Base-by-base conservation (phyloP, 35 echinoderm and acorn worm species). In the Lytechinus pictus region DNA sequence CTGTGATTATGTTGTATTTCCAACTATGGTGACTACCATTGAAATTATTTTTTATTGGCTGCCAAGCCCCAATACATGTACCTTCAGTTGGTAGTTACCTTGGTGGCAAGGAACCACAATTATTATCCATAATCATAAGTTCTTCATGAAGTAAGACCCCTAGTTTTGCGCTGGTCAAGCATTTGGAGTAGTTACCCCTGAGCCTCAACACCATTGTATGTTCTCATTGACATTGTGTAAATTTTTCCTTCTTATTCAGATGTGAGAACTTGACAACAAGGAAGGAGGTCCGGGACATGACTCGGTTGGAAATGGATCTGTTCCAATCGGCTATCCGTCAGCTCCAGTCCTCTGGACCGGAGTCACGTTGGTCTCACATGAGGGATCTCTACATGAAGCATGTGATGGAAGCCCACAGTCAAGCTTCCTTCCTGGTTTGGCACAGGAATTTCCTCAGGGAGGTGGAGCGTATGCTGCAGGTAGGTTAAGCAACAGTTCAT, bases 271-370 rank as follows among this genome's bases (percentile, higher is more conserved):
- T 98, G 91, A 96, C 97, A 4, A 94, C 97, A 9, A 92, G 98
- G 16, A 99, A 99, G 91, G 98, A 99, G 94, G 95, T 99, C 52
- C 95, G 98, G 53, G 98, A 99, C 94, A 97, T 99, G 98, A 99
- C 98, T 5, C 57, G 94, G 10, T 94, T 88, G 54, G 98, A 99
- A 57, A 61, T 99, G 24, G 95, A 99, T 27, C 54, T 94, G 9
- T 99, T 99, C 89, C 98, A 99, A 33, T 91, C 87, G 1, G 97
- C 98, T 29, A 94, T 99, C 16, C 96, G 95, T 27, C 91, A 96
- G 13, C 95, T 99, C 33, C 89, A 96, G 14, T n/a, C 72, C 9
- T 92, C 96, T 21, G 92, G 92, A 29, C 93, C 79, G 1, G 97
- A 95, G 8, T 97, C 95, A 24, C 72, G 86, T 10, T 99, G 98